Base-by-base conservation (phyloP, 2,797 vertebrate genomes). In the Hoplostethus mediterraneus region DNA sequence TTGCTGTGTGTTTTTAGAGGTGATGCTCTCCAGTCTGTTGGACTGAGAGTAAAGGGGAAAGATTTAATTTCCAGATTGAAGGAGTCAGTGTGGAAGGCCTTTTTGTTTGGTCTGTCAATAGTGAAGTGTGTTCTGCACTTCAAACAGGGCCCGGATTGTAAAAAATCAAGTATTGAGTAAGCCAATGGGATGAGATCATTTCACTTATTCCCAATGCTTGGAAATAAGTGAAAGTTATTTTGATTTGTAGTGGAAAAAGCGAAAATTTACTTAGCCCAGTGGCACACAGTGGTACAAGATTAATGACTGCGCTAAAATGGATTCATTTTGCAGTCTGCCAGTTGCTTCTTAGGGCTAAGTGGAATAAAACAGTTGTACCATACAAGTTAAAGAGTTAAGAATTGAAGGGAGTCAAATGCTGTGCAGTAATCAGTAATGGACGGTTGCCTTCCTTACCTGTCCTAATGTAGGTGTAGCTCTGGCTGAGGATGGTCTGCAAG, bases 401-500 rank as follows among this genome's bases (percentile, higher is more conserved):
- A 11, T 28, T n/a, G 9, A 14, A 33, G 16, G 21, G 6, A 6
- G 8, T 3, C 9, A 17, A 30, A 21, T 14, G 13, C 2, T 13
- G 36, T n/a, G 10, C 12, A 65, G 1, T 49, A 10, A 4, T 3
- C 1, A 14, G 9, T 21, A 25, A 40, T 28, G 11, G 30, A 59
- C 6, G 28, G 36, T 13, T 68, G 44, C 12, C 8, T 31, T 13
- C 79, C 88, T 86, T 78, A 92, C 92, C 90, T 90, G 83, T 59
- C 63, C 86, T 40, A 80, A 36, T 14, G 63, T 81, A 47, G 80
- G 69, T 13, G 84, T 59, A 17, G 77, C 66, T 79, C 72, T 85
- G 38, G 87, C 92, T 36, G 91, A 90, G 2, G 89, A 80, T 0
- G 90, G 89, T 61, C 89, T 92, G 85, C 4, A 57, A 12, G 25